Evolutionary conservation across 2,797 vertebrate genomes (phyloP), one percentile per base, ranked within the genome.

Genomic region (Fundulus diaphanus): DNA sequence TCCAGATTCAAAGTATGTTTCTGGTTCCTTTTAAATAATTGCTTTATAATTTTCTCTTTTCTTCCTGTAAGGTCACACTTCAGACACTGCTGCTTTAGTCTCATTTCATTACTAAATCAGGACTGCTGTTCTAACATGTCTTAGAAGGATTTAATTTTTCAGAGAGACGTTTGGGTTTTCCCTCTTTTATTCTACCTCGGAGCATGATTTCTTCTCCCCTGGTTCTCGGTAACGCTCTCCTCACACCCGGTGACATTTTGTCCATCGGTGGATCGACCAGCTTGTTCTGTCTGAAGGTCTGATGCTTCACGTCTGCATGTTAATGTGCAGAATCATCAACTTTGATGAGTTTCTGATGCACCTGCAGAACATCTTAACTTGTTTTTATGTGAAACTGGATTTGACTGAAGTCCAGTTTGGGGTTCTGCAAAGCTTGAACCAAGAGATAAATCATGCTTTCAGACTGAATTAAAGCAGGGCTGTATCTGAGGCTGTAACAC

Each of bases 191-290:
- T 54, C 69, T n/a, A 20, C 1, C n/a, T 35, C n/a, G 54, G 37
- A 57, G 70, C 35, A 42, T 56, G 37, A 71, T 71, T 71, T 42
- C 37, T 71, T 29, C n/a, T 42, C 35, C 35, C 20, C 52, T 29
- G 15, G 35, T 44, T 71, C 24, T 69, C 46, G 6, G 63, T n/a
- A 31, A 29, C 3, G 7, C 27, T 48, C 44, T 48, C 16, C 42
- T 20, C 27, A 33, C 18, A 68, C 46, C 4, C 67, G 0, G 16
- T 31, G 29, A 22, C 18, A 37, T 63, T 40, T 63, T 63, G 33
- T n/a, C 31, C 3, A 12, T 22, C 35, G 2, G 35, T 20, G 24
- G 20, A 63, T 35, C 5, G 16, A 63, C 37, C 61, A 22, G 31
- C 57, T 35, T 16, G 57, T 61, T 61, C 35, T 24, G 1, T 40